Conservation (phyloP, 2,888 invertebrate species). For the Microchrysa polita region DNA sequence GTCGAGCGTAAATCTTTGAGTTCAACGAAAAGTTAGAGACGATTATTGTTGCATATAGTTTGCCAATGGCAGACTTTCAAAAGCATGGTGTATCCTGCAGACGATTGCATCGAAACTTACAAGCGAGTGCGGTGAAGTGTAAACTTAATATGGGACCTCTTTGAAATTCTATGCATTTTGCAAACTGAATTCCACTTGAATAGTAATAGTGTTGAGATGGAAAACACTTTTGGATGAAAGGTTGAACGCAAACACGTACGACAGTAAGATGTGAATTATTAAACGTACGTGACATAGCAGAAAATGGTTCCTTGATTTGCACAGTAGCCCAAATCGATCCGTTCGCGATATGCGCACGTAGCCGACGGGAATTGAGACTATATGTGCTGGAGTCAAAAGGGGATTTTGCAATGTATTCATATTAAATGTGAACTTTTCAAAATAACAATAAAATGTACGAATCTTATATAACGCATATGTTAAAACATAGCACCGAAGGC, state of each 20-base stretch:
- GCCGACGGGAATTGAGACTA: background rate
- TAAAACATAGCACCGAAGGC: too few relatives aligned
- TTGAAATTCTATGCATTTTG: background rate
- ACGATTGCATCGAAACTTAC: background rate
- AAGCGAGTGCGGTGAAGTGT: background rate
- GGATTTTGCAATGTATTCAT: background rate
- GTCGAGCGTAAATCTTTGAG: too few relatives aligned
- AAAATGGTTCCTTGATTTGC: conserved; percentile 28
- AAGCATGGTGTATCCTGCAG: background rate
- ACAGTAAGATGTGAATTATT: conserved; percentile 27
- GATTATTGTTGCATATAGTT: too few relatives aligned
- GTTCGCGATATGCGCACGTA: background rate
- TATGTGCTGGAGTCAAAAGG: background rate
- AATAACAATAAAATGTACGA: background rate
- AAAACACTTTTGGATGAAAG: conserved; percentile 21
- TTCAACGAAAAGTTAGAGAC: too few relatives aligned
- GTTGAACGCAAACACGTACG: conserved; percentile 27
- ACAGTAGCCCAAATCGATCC: background rate
- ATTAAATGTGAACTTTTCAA: background rate
- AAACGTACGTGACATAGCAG: conserved; percentile 18
- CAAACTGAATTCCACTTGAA: background rate
- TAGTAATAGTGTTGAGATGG: conserved; percentile 9
- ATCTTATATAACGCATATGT: too few relatives aligned
- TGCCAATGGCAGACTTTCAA: too few relatives aligned
- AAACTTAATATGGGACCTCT: background rate